Evolutionary conservation across 2,888 invertebrate species (phyloP), one percentile per base, ranked within the genome.

Genomic region (Criorhina ranunculi): DNA sequence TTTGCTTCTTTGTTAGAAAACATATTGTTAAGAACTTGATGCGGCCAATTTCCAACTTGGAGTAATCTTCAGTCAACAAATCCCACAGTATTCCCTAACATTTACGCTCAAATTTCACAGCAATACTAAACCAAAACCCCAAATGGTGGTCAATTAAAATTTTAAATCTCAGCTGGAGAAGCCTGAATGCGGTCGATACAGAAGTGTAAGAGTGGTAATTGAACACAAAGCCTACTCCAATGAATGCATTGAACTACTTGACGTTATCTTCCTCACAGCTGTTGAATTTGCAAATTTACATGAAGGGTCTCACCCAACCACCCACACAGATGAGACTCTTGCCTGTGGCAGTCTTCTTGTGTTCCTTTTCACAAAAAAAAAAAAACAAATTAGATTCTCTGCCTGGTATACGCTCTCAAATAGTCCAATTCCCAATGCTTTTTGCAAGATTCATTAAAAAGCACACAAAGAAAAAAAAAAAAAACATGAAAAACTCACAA

Each of bases 201-300:
- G 11, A 33, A 55, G 19, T 44, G 6, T 24, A 59, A 31, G 17
- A 51, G 17, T 19, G 66, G 15, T 53, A 76, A 82, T 77, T 77
- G 55, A 77, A 67, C 66, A 66, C 40, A 67, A 60, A 67, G 53
- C 67, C 73, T 37, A 73, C 59, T 59, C 70, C 57, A 81, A 57
- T 60, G 70, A 46, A 60, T 77, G 35, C 53, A 77, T 40, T 57
- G 33, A 66, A 66, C 64, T 70, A 75, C 69, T 37, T 49, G 9
- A 49, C 37, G 59, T 59, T 67, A 76, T 67, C 57, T 75, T 11
- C 42, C 31, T 51, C 67, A 51, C 67, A 83, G 83, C 78, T 78
- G 83, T 78, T 83, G 78, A 78, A 69, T 83, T 78, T 69, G 78
- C 73, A 83, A 67, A 67, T 57, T 73, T 77, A 66, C 24, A 49